A percentile compares a stretch with the other conserved stretches of the same genome.
Evolutionary conservation across 1,140 invertebrate species (phyloP).

Genomic region (Papilio polytes): DNA sequence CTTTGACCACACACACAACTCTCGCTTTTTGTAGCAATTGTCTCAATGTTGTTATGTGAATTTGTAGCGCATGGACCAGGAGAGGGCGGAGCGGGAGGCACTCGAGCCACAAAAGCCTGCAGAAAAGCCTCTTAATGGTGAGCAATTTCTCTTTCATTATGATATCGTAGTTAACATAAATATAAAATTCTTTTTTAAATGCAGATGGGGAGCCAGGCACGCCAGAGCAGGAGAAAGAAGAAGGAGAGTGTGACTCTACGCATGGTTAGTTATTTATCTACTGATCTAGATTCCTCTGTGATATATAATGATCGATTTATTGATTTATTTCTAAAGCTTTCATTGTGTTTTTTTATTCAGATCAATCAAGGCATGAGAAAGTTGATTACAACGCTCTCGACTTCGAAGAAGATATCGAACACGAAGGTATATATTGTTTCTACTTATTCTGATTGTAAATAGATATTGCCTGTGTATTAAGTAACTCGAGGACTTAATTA

Average conservation of each 20-base stretch:
- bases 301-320: neutral
- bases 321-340: neutral
- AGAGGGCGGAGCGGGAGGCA: slow-evolving; percentile 49
- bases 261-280: slow-evolving; percentile 52
- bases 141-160: slow-evolving; percentile 37
- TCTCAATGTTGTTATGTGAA: neutral
- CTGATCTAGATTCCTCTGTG: no score
- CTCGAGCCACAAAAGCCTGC: slow-evolving; percentile 43
- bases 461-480: no score
- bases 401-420: slow-evolving; percentile 75
- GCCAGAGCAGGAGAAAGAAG: slow-evolving; percentile 64
- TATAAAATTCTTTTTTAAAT: neutral
- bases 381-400: slow-evolving; percentile 77
- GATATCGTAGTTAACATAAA: neutral
- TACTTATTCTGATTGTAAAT: neutral
- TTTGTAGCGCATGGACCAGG: slow-evolving; percentile 55
- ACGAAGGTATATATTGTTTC: slow-evolving; percentile 55
- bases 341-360: slow-evolving; percentile 51
- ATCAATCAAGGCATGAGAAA: slow-evolving; percentile 61
- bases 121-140: slow-evolving; percentile 49
- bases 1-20: no score
- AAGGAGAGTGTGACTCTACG: slow-evolving; percentile 68
- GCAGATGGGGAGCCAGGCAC: slow-evolving; percentile 54
- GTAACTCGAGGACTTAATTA: no score
- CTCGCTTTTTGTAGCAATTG: no score